phyloP scores from a whole-genome alignment of 2,888 invertebrate genomes.

The Pyrgus malvae region DNA sequence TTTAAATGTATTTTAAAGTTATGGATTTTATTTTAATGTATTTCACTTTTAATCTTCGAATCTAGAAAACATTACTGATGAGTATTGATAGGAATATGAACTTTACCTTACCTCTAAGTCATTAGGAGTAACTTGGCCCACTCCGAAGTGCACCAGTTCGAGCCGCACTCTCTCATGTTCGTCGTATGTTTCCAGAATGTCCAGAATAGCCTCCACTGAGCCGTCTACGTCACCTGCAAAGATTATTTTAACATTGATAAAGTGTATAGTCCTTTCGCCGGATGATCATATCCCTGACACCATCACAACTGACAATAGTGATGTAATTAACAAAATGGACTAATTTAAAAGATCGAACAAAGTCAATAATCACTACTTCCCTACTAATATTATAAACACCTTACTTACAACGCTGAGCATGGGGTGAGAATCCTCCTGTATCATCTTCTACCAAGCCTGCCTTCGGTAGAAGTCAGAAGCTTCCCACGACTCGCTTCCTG shows the following conservation, averaged over 20 bases:
- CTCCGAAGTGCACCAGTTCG: conserved; percentile 93
- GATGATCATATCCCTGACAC: too few relatives aligned
- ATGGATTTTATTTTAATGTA: too few relatives aligned
- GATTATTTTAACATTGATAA: too few relatives aligned
- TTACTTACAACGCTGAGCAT: conserved; percentile 85
- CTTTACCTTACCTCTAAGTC: conserved; percentile 88
- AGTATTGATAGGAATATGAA: not conserved
- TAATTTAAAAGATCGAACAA: too few relatives aligned
- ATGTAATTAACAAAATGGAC: too few relatives aligned
- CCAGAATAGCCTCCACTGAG: conserved; percentile 96
- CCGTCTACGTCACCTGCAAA: conserved; percentile 95
- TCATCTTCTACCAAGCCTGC: conserved; percentile 47
- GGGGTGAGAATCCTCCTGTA: conserved; percentile 73
- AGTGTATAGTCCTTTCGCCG: too few relatives aligned
- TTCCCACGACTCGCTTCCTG: conserved; percentile 83
- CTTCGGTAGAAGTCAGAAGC: conserved; percentile 71
- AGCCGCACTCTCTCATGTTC: conserved; percentile 87
- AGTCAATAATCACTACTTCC: too few relatives aligned
- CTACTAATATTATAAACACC: too few relatives aligned
- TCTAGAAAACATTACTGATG: too few relatives aligned
- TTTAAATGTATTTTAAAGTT: too few relatives aligned
- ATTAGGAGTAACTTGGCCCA: conserved; percentile 91
- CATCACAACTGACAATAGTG: too few relatives aligned
- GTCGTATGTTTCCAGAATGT: conserved; percentile 93
- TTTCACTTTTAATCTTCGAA: too few relatives aligned